Conservation (phyloP, 2,113 vertebrate genomes). For the Pristiophorus japonicus region DNA sequence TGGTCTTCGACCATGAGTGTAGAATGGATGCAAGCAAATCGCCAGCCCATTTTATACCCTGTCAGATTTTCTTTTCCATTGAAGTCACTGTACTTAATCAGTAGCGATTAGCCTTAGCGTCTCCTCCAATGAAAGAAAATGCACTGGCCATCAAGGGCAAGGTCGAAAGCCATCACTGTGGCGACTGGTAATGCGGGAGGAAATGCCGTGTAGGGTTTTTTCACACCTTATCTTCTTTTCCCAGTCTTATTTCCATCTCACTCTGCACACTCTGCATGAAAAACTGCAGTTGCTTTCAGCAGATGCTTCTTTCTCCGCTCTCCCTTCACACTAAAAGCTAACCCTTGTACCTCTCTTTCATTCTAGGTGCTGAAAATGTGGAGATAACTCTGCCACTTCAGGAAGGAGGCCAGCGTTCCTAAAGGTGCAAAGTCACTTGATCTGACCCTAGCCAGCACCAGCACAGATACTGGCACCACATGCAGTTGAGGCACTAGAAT, state of each 20-base stretch:
- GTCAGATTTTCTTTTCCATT: neutral
- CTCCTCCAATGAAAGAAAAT: neutral
- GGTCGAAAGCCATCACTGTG: neutral
- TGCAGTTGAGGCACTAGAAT: neutral
- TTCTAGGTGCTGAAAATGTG: neutral
- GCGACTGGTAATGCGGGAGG: neutral
- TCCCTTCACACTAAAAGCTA: neutral
- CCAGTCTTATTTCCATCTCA: neutral
- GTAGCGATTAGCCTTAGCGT: neutral
- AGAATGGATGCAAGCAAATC: neutral
- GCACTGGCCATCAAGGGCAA: neutral
- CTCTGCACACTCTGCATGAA: neutral
- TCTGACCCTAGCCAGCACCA: neutral
- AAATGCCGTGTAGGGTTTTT: neutral
- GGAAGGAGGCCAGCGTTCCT: neutral
- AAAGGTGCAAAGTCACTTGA: neutral
- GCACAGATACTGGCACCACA: neutral
- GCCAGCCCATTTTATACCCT: too few species aligned
- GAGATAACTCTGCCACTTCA: neutral
- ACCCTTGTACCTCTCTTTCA: neutral
- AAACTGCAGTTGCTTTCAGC: neutral
- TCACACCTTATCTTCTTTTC: neutral
- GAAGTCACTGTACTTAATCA: neutral
- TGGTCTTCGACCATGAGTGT: neutral
- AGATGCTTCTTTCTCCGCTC: neutral